Base-by-base conservation (phyloP, 2,113 vertebrate species). In the Trachemys scripta region DNA sequence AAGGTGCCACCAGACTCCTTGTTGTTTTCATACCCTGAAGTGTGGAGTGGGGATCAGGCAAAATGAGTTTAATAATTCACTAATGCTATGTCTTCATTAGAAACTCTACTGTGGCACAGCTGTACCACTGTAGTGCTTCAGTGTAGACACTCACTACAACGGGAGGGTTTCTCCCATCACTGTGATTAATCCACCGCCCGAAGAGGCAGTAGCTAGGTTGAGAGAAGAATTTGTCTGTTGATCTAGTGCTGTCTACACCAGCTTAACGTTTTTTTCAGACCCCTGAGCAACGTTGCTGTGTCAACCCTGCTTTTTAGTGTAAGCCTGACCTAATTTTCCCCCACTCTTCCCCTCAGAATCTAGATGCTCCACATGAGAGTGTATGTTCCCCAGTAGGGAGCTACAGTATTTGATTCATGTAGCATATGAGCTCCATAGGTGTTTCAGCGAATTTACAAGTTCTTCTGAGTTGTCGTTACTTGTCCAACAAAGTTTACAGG, bases 381-480 rank as follows among this genome's bases (percentile, higher is more conserved):
- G 31, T 5, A 2, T 45, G 47, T 42, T 84, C 31, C 31, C n/a
- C 78, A 22, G 78, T 81, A 87, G 89, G n/a, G 47, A 10, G 53
- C 51, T 87, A 69, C 1, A 0, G 5, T 42, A 29, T 16, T 6
- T 11, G 45, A 72, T 53, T 1, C 0, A 22, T 75, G 45, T 17
- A 72, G 42, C 11, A 88, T 53, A 62, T 13, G n/a, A 5, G 16
- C 80, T 95, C 90, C 47, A 75, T 78, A 42, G 13, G 6, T 87
- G 6, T 75, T 2, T 85, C 89, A 19, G 80, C 80, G 31, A 80
- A 2, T 47, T 10, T 62, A 38, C 22, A 35, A 72, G 80, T 92
- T 89, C 29, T 14, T 92, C 17, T 14, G 5, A 72, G 6, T 78
- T 80, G 82, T 87, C 89, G 35, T 10, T 45, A n/a, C 38, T 87